Evolutionary conservation across 2,113 vertebrate genomes (phyloP), one percentile per base, ranked within the genome.

Genomic region (Atractosteus spatula): DNA sequence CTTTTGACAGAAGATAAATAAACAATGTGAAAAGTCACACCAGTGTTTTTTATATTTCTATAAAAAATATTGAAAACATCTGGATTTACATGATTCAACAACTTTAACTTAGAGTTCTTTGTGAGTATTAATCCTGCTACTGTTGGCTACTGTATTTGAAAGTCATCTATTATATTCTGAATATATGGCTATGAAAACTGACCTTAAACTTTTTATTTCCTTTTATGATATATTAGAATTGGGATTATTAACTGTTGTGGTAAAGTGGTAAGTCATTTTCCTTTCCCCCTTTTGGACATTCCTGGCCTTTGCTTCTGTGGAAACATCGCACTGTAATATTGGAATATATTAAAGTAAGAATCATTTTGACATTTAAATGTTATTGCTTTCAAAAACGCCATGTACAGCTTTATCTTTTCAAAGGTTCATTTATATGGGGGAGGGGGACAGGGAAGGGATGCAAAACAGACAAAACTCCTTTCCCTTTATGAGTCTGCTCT

Each of bases 321-420:
- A 75, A 77, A 73, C 77, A 69, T 64, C 10, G 78, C 43, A 76
- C 67, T 77, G 67, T 85, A 81, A 78, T 91, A 90, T 81, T 73
- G 83, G 76, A 91, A 91, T 88, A 89, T 82, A 84, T 76, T 77
- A 89, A 90, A 83, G 61, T 63, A 80, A 85, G 73, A 85, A 86
- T 84, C 75, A 74, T 87, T 90, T 89, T 92, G 83, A 91, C 82
- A 90, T 89, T 89, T 87, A 86, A 83, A 88, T 86, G 72, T 78
- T 90, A 86, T 73, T 88, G 74, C 66, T 78, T 51, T 76, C 70
- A 79, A 77, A 76, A 42, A 75, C 66, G 73, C 67, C 7, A 72
- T 57, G 55, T 79, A 64, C 61, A 44, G 64, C 77, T 73, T 57
- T 51, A 73, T 82, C 72, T 70, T 83, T 80, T 76, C 66, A 62